Evolutionary conservation across 2,797 vertebrate species (phyloP).

Genomic region (Lemur catta): DNA sequence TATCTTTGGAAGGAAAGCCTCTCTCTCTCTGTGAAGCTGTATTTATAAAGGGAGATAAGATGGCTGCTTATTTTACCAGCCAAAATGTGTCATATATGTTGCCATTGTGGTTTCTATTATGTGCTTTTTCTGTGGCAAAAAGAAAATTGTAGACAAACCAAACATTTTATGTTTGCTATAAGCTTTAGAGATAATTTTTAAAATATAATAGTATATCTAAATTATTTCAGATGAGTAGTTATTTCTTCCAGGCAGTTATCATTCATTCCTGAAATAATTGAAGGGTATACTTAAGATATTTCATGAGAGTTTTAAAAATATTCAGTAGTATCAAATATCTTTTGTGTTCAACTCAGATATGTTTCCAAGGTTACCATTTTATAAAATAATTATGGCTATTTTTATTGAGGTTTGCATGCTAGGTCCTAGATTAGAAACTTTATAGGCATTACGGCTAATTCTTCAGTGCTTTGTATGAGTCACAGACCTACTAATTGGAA

Average conservation of each 20-base stretch:
- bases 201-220: slow-evolving; percentile 12
- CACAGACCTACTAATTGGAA: not conserved
- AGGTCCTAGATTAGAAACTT: slow-evolving; percentile 4
- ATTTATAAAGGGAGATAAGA: not conserved
- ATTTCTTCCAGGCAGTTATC: slow-evolving; percentile 32
- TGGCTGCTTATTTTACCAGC: not conserved
- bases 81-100: not conserved
- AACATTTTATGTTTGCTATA: not conserved
- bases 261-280: slow-evolving; percentile 15
- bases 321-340: slow-evolving; percentile 11
- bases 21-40: not conserved
- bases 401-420: not conserved
- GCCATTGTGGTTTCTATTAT: not conserved
- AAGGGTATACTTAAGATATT: slow-evolving; percentile 11
- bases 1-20: not conserved
- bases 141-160: not conserved
- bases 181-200: slow-evolving; percentile 4
- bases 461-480: slow-evolving; percentile 32
- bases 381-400: slow-evolving; percentile 46
- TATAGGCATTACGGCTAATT: not conserved
- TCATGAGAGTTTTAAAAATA: slow-evolving; percentile 18
- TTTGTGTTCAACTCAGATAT: slow-evolving; percentile 14
- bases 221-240: slow-evolving; percentile 32
- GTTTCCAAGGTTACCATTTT: slow-evolving; percentile 50
- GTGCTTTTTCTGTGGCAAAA: slow-evolving; percentile 1